Conservation (phyloP, 2,797 vertebrate genomes). For the Melanotaenia boesemani region DNA sequence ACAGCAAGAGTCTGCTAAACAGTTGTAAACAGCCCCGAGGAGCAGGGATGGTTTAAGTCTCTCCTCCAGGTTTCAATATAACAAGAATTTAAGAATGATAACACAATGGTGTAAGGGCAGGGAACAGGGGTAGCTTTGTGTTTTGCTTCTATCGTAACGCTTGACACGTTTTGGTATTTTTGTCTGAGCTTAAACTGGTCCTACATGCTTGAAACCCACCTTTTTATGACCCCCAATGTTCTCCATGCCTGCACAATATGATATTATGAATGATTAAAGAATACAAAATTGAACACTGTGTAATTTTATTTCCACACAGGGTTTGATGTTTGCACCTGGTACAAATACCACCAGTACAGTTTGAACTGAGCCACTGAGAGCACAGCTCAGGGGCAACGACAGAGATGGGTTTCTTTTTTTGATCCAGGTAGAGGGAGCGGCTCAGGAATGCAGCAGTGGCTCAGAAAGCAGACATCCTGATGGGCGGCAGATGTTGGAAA, state of each 20-base stretch:
- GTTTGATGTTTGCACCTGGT: slow-evolving; percentile 46
- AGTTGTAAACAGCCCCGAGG: slow-evolving; percentile 68
- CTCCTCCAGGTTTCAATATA: slow-evolving; percentile 52
- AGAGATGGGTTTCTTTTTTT: slow-evolving; percentile 73
- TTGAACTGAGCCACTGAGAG: slow-evolving; percentile 52
- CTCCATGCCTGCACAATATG: slow-evolving; percentile 18
- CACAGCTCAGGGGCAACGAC: slow-evolving; percentile 70
- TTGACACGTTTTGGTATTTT: not conserved
- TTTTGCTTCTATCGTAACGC: slow-evolving; percentile 10
- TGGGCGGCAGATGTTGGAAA: slow-evolving; percentile 89
- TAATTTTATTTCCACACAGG: slow-evolving; percentile 24
- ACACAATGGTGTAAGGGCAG: slow-evolving; percentile 36
- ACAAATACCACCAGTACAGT: slow-evolving; percentile 49
- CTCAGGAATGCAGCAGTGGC: slow-evolving; percentile 86
- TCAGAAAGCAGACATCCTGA: slow-evolving; percentile 85
- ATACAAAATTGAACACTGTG: slow-evolving; percentile 9
- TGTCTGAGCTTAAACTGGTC: slow-evolving; percentile 13
- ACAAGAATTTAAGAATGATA: slow-evolving; percentile 51
- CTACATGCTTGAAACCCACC: not conserved
- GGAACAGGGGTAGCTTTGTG: slow-evolving; percentile 39
- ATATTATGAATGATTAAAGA: slow-evolving; percentile 34
- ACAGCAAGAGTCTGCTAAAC: slow-evolving; percentile 61
- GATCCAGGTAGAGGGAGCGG: slow-evolving; percentile 87
- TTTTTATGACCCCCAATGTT: slow-evolving; percentile 15
- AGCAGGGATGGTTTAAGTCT: slow-evolving; percentile 37